These are phyloP conservation scores for Quiscalus mexicanus DNA, from an alignment of 2,113 vertebrate species.

Conservation along the genomic window DNA sequence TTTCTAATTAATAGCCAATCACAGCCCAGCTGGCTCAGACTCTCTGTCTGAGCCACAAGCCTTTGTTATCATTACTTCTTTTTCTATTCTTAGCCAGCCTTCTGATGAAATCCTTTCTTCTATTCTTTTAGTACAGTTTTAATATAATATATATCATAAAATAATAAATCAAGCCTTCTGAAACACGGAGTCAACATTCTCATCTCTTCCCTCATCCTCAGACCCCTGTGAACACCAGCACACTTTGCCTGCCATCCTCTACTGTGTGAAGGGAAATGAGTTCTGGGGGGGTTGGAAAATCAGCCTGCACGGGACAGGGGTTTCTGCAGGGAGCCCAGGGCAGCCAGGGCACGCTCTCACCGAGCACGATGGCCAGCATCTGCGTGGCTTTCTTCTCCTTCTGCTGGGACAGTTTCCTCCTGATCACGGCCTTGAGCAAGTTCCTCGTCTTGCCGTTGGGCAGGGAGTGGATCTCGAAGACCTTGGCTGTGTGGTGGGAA, in stretches of 20 bases:
- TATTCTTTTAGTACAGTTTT: too few relatives aligned
- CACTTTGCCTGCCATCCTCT: neutral
- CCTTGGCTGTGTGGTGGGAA: conserved; percentile 79
- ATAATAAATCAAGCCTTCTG: too few relatives aligned
- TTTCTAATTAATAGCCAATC: too few relatives aligned
- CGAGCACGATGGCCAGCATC: conserved; percentile 97
- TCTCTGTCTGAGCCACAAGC: too few relatives aligned
- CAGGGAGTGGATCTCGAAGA: conserved; percentile 91
- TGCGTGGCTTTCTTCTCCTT: conserved; percentile 99
- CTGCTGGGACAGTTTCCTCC: conserved; percentile 96
- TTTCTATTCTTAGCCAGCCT: too few relatives aligned
- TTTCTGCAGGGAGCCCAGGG: neutral
- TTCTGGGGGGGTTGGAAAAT: neutral
- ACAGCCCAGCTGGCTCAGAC: too few relatives aligned
- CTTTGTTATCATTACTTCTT: too few relatives aligned
- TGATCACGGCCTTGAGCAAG: conserved; percentile 89
- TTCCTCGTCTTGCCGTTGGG: conserved; percentile 93
- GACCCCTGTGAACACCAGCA: too few relatives aligned
- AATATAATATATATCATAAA: too few relatives aligned
- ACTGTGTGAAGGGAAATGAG: rapidly evolving
- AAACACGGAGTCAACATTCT: too few relatives aligned
- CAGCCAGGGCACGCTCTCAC: conserved; percentile 71
- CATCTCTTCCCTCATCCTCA: too few relatives aligned
- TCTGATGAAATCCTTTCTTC: too few relatives aligned
- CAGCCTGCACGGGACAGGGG: rapidly evolving